Base-by-base conservation (phyloP, 2,113 vertebrate species). In the Agelaius tricolor region DNA sequence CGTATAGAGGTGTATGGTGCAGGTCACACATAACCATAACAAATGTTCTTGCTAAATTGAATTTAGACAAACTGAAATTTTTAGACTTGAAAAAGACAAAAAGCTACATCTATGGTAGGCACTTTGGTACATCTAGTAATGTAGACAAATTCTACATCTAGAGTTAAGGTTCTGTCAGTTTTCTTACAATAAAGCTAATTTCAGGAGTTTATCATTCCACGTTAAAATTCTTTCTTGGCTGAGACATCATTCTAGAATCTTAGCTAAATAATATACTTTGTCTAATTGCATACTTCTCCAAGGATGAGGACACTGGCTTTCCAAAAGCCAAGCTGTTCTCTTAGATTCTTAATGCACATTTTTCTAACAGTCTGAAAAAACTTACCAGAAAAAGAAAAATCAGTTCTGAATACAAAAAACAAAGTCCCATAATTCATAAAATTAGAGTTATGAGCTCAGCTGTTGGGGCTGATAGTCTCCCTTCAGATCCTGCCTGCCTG, bases 101-200 rank as follows among this genome's bases (percentile, higher is more conserved):
- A 65, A 87, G 83, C 84, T 75, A 95, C 46, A 58, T 88, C 76
- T 73, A 59, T 65, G 89, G 79, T 84, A 98, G 97, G 98, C 98
- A 98, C 97, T 97, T 98, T 88, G 97, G 97, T 97, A 92, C 75
- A 49, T 90, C 89, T 94, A 94, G 91, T 93, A 87, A 87, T 54
- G 54, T 59, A 96, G 93, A 86, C 82, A 77, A 95, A 95, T 91
- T 84, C 96, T 94, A 87, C 83, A 88, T 46, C 69, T 93, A 95
- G 73, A 89, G 33, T 95, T 93, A 94, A 86, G 83, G 69, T 97
- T 96, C 84, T 77, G 55, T 89, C 93, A 92, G 87, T 88, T 74
- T 43, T 83, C 84, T 84, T 78, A 73, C n/a, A 75, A 91, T 97
- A 94, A 96, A 97, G 96, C 95, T 95, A 93, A 94, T 96, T 94